Percentiles rank a stretch among this genome's conserved stretches.
Conservation (phyloP, 2,888 invertebrate genomes). For the Stictocephala bisonia region DNA sequence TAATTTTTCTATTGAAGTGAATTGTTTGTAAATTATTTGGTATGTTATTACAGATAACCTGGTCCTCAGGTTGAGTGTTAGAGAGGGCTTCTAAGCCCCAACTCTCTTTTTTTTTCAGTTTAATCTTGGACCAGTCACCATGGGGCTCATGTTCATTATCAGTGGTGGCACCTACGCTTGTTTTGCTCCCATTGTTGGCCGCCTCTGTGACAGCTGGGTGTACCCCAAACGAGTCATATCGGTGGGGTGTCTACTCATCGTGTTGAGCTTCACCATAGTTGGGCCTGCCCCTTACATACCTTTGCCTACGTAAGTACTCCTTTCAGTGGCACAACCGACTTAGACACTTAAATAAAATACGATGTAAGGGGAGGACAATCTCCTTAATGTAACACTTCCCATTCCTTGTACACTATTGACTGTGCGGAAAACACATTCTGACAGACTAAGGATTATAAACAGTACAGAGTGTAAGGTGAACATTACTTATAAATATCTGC, state of each 20-base stretch:
- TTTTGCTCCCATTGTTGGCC: conserved; percentile 65
- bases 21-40: background rate
- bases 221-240: conserved; percentile 63
- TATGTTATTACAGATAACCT: no score
- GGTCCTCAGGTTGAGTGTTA: no score
- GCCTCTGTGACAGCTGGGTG: conserved; percentile 65
- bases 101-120: conserved; percentile 61
- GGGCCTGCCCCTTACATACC: conserved; percentile 66
- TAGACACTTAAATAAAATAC: no score
- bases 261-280: conserved; percentile 64
- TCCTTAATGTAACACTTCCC: no score
- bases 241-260: conserved; percentile 62
- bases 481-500: no score
- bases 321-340: background rate
- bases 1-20: background rate
- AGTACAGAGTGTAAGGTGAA: no score
- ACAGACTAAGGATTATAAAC: no score
- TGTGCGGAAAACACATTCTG: no score
- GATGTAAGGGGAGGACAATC: no score
- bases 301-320: conserved; percentile 62
- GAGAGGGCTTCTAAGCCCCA: no score
- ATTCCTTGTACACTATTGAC: no score
- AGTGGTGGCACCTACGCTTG: conserved; percentile 66
- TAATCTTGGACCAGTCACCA: conserved; percentile 62
- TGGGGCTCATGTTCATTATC: conserved; percentile 66